Conservation (phyloP, 2,113 vertebrate species). For the Chaetodon trifascialis region DNA sequence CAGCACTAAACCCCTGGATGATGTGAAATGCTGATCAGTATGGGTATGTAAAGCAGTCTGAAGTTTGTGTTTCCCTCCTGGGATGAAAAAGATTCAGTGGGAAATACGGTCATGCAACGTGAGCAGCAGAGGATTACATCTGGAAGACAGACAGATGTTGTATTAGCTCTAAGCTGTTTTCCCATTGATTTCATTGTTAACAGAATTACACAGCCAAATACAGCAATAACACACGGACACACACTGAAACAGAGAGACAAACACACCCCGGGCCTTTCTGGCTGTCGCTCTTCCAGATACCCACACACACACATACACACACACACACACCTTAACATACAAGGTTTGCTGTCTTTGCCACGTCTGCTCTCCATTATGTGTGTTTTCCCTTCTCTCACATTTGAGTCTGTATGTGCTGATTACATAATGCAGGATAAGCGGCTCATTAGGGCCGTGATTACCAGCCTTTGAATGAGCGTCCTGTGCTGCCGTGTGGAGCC, state of each 20-base stretch:
- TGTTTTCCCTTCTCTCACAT: constrained; percentile 40
- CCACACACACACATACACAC: constrained; percentile 15
- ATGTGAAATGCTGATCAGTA: neutral
- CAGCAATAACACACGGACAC: neutral
- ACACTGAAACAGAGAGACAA: neutral
- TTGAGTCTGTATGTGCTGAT: constrained; percentile 45
- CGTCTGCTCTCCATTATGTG: constrained; percentile 39
- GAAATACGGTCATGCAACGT: neutral
- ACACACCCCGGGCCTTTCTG: neutral
- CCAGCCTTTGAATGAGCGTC: neutral
- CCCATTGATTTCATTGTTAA: neutral
- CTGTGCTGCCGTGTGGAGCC: constrained; percentile 4
- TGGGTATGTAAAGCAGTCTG: neutral
- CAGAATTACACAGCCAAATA: neutral
- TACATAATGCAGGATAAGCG: constrained; percentile 57
- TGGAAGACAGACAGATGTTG: constrained; percentile 32
- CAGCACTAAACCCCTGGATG: neutral
- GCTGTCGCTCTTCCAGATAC: neutral
- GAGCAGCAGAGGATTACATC: constrained; percentile 4
- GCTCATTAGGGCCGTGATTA: constrained; percentile 41
- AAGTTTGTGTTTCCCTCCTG: neutral
- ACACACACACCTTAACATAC: constrained; percentile 18
- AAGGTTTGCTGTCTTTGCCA: constrained; percentile 38
- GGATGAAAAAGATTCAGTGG: neutral
- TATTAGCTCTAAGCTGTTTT: constrained; percentile 8